Conservation (phyloP, 2,888 invertebrate genomes). For the Ormyrus thymus region DNA sequence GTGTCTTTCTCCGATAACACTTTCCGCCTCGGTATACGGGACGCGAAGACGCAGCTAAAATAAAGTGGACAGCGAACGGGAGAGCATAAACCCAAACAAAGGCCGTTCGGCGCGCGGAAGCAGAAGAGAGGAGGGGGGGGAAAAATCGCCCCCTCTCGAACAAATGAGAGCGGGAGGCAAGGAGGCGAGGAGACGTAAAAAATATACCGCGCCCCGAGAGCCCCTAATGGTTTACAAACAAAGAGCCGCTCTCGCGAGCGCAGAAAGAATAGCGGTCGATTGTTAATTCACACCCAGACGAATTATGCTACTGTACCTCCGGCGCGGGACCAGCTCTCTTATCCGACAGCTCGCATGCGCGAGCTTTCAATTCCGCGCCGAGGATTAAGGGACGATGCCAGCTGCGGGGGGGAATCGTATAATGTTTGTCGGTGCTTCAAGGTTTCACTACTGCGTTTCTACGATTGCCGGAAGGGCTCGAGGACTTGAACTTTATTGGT, state of each 20-base stretch:
- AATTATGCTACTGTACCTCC: background rate
- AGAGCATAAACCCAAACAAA: background rate
- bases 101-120: background rate
- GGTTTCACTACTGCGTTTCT: too few relatives aligned
- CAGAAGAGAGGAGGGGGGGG: background rate
- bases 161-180: background rate
- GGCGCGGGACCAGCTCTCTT: too few relatives aligned
- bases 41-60: background rate
- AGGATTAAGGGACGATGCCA: background rate
- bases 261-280: slow-evolving; percentile 13
- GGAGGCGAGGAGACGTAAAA: background rate
- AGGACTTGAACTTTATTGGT: too few relatives aligned
- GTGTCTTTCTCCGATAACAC: background rate
- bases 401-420: background rate
- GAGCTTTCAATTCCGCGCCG: background rate
- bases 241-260: slow-evolving; percentile 1
- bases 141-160: background rate
- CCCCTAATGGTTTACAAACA: slow-evolving; percentile 53
- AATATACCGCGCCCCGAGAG: background rate
- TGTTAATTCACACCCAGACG: slow-evolving; percentile 42
- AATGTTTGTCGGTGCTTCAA: slow-evolving; percentile 15
- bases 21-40: too few relatives aligned
- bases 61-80: background rate
- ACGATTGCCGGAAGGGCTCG: too few relatives aligned
- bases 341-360: too few relatives aligned